A percentile compares a stretch with the other conserved stretches of the same genome.
Evolutionary conservation across 2,888 invertebrate genomes (phyloP).

Genomic region (Adelognathus sp.): DNA sequence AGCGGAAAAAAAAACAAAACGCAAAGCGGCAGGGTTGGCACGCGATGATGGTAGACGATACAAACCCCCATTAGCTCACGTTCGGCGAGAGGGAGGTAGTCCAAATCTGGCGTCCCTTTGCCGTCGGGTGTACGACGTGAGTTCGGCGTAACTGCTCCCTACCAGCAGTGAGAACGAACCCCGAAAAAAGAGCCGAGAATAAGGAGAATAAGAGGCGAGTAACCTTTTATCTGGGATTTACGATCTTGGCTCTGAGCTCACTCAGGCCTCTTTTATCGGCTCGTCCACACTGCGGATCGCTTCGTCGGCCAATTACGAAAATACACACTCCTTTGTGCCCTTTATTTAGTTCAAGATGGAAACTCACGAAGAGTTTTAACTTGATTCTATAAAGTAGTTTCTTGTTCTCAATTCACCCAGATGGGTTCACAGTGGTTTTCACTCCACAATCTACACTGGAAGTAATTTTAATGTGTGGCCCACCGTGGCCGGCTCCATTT

Average conservation of each 20-base stretch:
- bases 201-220: neutral
- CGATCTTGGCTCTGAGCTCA: slow-evolving; percentile 27
- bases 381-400: no score
- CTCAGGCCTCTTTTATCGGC: slow-evolving; percentile 25
- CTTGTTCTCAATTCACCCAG: no score
- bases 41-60: slow-evolving; percentile 28
- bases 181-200: slow-evolving; percentile 5
- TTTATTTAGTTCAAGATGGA: neutral
- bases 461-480: no score
- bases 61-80: slow-evolving; percentile 28
- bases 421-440: no score
- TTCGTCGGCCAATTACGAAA: slow-evolving; percentile 44
- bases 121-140: slow-evolving; percentile 22
- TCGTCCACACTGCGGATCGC: slow-evolving; percentile 23
- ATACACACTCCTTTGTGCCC: slow-evolving; percentile 6
- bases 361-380: no score
- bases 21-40: slow-evolving; percentile 1
- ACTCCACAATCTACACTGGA: no score
- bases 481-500: no score
- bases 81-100: neutral
- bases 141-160: slow-evolving; percentile 7
- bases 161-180: neutral
- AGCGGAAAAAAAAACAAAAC: neutral
- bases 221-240: slow-evolving; percentile 48
- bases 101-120: slow-evolving; percentile 11